phyloP scores from a whole-genome alignment of 2,888 invertebrate genomes.

The Drosophila acutilabella region DNA sequence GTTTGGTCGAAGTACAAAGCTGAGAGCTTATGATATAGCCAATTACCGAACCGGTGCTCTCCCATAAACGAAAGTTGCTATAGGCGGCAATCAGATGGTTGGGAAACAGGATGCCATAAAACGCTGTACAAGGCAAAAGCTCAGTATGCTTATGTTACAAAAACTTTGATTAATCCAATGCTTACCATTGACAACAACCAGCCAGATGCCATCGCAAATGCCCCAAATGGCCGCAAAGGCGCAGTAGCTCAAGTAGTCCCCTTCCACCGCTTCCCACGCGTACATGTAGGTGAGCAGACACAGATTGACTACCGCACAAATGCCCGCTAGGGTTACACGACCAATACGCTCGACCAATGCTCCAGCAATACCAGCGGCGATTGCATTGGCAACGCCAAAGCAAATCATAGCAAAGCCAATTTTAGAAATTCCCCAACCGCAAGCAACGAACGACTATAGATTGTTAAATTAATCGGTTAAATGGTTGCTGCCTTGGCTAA shows the following conservation, averaged over 20 bases:
- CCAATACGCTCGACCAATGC: slow-evolving; percentile 91
- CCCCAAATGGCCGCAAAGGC: slow-evolving; percentile 94
- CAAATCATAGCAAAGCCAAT: slow-evolving; percentile 98
- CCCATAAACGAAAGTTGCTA: slow-evolving; percentile 97
- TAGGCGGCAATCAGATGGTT: slow-evolving; percentile 95
- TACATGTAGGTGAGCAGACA: slow-evolving; percentile 89
- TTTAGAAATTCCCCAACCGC: slow-evolving; percentile 94
- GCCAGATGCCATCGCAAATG: slow-evolving; percentile 94
- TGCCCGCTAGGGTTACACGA: slow-evolving; percentile 91
- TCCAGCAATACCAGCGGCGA: slow-evolving; percentile 93
- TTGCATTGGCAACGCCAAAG: slow-evolving; percentile 94
- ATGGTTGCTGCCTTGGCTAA: slow-evolving; percentile 40
- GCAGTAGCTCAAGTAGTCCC: slow-evolving; percentile 90
- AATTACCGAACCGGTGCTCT: slow-evolving; percentile 94
- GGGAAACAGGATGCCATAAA: slow-evolving; percentile 94
- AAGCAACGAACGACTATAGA: slow-evolving; percentile 91
- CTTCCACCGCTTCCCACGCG: slow-evolving; percentile 90
- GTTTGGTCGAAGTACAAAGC: slow-evolving; percentile 90
- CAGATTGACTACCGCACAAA: slow-evolving; percentile 90
- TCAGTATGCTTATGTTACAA: neutral
- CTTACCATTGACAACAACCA: slow-evolving; percentile 96
- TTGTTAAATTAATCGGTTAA: slow-evolving; percentile 6
- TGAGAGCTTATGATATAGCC: slow-evolving; percentile 93
- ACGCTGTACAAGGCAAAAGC: slow-evolving; percentile 86
- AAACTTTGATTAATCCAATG: slow-evolving; percentile 27